Evolutionary conservation across 2,797 vertebrate species (phyloP).

Genomic region (Serranus cabrilla): DNA sequence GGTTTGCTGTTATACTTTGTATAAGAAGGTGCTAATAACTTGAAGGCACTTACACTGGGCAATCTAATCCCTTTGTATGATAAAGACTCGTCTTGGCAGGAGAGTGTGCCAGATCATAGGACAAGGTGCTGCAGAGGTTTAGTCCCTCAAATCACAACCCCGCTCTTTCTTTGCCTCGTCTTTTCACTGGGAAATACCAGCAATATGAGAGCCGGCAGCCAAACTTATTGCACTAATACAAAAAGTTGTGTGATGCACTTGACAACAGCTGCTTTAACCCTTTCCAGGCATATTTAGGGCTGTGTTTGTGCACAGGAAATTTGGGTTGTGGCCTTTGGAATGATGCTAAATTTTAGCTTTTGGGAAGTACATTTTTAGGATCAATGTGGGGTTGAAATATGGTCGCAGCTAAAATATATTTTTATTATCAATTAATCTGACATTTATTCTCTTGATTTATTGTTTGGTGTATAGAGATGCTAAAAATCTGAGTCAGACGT

Average conservation of each 20-base stretch:
- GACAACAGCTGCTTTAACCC: constrained; percentile 63
- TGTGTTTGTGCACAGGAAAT: background rate
- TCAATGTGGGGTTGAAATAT: constrained; percentile 8
- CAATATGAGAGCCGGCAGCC: constrained; percentile 51
- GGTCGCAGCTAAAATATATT: background rate
- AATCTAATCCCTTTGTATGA: constrained; percentile 89
- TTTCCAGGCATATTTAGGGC: background rate
- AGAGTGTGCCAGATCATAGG: constrained; percentile 83
- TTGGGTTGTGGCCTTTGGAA: constrained; percentile 6
- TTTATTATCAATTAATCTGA: background rate
- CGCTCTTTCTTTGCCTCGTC: constrained; percentile 54
- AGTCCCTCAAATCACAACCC: constrained; percentile 78
- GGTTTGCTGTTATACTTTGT: constrained; percentile 90
- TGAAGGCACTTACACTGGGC: constrained; percentile 87
- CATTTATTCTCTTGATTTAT: background rate
- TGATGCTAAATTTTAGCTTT: constrained; percentile 5
- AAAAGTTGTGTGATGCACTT: constrained; percentile 60
- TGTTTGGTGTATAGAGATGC: background rate
- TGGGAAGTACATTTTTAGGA: constrained; percentile 6
- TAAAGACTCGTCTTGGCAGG: constrained; percentile 82
- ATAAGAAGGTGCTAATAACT: constrained; percentile 92
- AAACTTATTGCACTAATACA: constrained; percentile 61
- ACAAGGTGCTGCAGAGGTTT: constrained; percentile 84
- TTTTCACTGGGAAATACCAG: constrained; percentile 63
- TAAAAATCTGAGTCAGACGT: constrained; percentile 1